Conservation (phyloP, 1,140 invertebrate genomes). For the Sesamia nonagrioides region DNA sequence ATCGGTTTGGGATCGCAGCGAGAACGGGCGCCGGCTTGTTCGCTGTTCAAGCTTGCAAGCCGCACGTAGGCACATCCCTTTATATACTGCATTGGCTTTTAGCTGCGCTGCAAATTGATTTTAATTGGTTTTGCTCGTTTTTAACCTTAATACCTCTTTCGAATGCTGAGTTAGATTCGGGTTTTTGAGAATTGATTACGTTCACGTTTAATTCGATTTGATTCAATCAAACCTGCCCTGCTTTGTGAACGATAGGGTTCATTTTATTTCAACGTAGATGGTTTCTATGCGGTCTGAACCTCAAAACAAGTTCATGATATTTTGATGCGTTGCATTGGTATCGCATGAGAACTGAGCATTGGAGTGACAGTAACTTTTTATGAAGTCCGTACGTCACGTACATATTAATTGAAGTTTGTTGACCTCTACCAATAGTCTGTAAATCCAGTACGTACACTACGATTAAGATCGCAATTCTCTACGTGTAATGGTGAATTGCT, state of each 20-base stretch:
- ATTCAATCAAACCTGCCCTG: not conserved
- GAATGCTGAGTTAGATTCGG: conserved; percentile 30
- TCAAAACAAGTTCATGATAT: not conserved
- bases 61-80: conserved; percentile 33
- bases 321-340: too few relatives aligned
- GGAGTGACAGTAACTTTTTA: not conserved
- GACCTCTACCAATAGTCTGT: conserved; percentile 7
- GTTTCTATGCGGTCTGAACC: not conserved
- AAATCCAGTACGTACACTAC: conserved; percentile 27
- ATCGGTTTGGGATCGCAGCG: conserved; percentile 48
- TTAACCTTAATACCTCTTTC: conserved; percentile 6
- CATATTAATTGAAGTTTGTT: not conserved
- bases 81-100: conserved; percentile 48
- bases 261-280: conserved; percentile 14
- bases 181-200: conserved; percentile 31
- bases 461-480: conserved; percentile 37
- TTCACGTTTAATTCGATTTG: conserved; percentile 21
- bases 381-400: not conserved
- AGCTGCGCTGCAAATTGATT: conserved; percentile 43
- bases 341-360: too few relatives aligned
- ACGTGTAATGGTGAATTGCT: conserved; percentile 38
- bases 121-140: conserved; percentile 41
- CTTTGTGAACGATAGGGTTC: not conserved
- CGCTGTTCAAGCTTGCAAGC: conserved; percentile 43
- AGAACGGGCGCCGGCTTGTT: conserved; percentile 39